Percentiles rank a stretch among this genome's conserved stretches.
Conservation (phyloP, 2,888 invertebrate species). For the Eilema griseolum region DNA sequence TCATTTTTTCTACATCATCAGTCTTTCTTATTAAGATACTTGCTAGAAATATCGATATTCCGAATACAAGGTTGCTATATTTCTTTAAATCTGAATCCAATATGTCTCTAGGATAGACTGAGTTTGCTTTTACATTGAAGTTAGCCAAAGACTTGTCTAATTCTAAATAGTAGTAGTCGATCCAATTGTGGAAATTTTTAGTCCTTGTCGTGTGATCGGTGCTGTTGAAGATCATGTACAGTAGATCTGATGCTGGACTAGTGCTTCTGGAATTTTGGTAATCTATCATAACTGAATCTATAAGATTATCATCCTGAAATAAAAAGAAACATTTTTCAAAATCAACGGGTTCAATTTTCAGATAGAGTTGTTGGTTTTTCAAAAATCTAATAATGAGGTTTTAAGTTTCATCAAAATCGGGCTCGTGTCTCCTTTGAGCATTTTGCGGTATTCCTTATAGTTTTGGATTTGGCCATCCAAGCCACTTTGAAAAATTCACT, state of each 20-base stretch:
- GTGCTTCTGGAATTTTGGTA: slow-evolving; percentile 58
- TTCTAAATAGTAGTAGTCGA: slow-evolving; percentile 54
- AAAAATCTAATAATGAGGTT: too few species aligned
- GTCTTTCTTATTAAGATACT: slow-evolving; percentile 44
- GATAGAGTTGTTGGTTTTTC: too few species aligned
- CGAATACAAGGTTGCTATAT: slow-evolving; percentile 46
- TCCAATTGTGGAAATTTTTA: slow-evolving; percentile 54
- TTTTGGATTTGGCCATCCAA: too few species aligned
- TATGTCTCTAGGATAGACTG: slow-evolving; percentile 49
- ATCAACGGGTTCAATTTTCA: too few species aligned
- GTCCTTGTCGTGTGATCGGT: slow-evolving; percentile 55
- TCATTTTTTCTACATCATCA: slow-evolving; percentile 44
- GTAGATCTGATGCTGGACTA: slow-evolving; percentile 57
- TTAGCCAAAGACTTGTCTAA: slow-evolving; percentile 48
- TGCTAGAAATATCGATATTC: slow-evolving; percentile 33
- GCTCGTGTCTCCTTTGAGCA: too few species aligned
- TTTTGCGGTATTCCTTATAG: too few species aligned
- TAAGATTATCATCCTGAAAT: slow-evolving; percentile 54
- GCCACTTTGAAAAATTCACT: too few species aligned
- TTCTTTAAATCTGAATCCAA: slow-evolving; percentile 53
- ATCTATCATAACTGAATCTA: slow-evolving; percentile 60
- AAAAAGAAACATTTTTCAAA: neutral
- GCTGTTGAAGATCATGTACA: slow-evolving; percentile 56
- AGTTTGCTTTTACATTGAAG: slow-evolving; percentile 47
- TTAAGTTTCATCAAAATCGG: too few species aligned